Conservation (phyloP, 2,113 vertebrate species). For the Catharus bicknelli region DNA sequence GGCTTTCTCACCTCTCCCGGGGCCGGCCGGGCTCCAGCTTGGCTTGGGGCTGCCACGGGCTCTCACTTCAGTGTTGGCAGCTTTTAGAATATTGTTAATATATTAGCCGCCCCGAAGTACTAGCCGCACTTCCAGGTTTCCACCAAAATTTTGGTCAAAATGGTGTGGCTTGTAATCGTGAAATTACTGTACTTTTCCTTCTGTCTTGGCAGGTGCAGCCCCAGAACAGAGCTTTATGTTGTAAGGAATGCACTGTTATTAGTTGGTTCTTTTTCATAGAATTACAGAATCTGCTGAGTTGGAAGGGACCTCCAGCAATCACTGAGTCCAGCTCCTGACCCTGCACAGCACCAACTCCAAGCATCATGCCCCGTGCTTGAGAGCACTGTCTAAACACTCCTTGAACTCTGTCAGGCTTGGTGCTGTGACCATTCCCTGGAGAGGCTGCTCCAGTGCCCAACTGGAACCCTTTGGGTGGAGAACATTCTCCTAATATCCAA, state of each 20-base stretch:
- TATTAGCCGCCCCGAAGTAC: too few species aligned
- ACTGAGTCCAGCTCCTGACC: neutral
- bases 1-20: too few species aligned
- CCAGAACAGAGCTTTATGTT: neutral
- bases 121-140: too few species aligned
- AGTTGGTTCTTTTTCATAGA: neutral
- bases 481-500: neutral
- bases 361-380: neutral
- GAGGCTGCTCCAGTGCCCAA: neutral
- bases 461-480: neutral
- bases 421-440: neutral
- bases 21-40: too few species aligned
- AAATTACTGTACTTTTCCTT: neutral
- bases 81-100: too few species aligned
- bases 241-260: neutral
- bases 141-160: too few species aligned
- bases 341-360: neutral
- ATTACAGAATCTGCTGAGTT: neutral
- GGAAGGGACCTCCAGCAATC: neutral
- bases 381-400: neutral
- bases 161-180: too few species aligned
- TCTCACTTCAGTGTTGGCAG: too few species aligned
- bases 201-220: neutral
- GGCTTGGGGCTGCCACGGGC: too few species aligned
- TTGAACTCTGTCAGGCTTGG: neutral